phyloP scores from a whole-genome alignment of 1,140 invertebrate species.

The Laodelphax striatellus region DNA sequence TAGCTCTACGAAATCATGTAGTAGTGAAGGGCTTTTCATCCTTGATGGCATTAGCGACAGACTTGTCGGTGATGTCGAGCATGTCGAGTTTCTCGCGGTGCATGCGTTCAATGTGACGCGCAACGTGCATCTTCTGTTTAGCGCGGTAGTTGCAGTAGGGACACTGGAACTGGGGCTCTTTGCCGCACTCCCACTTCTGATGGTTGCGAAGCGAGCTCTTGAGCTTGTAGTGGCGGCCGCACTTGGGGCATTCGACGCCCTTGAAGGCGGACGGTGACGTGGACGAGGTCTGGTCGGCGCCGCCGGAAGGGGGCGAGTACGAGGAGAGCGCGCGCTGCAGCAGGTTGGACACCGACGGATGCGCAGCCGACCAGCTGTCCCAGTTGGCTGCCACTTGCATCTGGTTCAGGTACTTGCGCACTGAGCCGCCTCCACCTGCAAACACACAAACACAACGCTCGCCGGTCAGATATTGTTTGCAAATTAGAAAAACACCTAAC shows the following conservation, averaged over 20 bases:
- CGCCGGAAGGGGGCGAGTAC: neutral
- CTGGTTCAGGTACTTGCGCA: neutral
- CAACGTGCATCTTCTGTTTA: slow-evolving; percentile 78
- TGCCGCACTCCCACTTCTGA: slow-evolving; percentile 79
- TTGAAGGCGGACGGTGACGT: slow-evolving; percentile 11
- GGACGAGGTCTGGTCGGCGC: neutral
- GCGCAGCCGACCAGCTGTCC: slow-evolving; percentile 21
- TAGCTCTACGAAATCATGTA: too few relatives aligned
- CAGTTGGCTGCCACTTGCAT: slow-evolving; percentile 15
- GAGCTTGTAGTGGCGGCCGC: slow-evolving; percentile 69
- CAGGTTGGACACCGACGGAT: slow-evolving; percentile 12
- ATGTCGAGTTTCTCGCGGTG: slow-evolving; percentile 48
- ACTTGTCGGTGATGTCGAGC: slow-evolving; percentile 13
- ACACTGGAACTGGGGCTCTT: slow-evolving; percentile 71
- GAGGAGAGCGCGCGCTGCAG: slow-evolving; percentile 10
- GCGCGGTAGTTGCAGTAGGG: slow-evolving; percentile 69
- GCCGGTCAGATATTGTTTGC: too few relatives aligned
- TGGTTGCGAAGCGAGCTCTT: slow-evolving; percentile 74
- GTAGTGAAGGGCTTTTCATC: slow-evolving; percentile 6
- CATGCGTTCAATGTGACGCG: slow-evolving; percentile 63
- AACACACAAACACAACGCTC: neutral
- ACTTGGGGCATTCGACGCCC: slow-evolving; percentile 56
- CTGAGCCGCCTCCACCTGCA: slow-evolving; percentile 4
- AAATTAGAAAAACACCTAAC: too few relatives aligned
- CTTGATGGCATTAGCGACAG: neutral